Conservation (phyloP, 2,797 vertebrate species). For the Chaetophractus vellerosus region DNA sequence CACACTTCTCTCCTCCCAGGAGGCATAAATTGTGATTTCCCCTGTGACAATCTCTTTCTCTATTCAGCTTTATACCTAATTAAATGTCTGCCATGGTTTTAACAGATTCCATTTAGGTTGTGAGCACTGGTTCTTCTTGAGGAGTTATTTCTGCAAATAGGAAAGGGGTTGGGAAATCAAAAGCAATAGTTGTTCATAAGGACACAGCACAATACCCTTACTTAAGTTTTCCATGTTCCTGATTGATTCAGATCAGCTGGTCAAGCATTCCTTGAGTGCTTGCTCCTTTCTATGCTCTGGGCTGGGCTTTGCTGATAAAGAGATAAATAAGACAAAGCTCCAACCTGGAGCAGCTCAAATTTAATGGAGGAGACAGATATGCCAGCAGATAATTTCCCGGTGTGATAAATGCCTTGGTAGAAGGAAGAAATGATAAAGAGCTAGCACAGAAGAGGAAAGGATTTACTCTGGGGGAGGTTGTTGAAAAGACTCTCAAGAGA, state of each 20-base stretch:
- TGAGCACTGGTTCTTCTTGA: neutral
- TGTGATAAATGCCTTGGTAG: neutral
- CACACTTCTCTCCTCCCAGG: neutral
- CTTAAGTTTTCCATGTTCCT: neutral
- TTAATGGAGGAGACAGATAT: neutral
- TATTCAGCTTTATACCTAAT: neutral
- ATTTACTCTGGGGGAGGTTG: neutral
- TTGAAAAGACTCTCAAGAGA: neutral
- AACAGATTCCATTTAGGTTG: neutral
- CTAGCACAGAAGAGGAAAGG: neutral
- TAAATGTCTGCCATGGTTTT: neutral
- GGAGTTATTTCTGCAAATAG: constrained; percentile 31
- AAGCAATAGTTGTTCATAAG: neutral
- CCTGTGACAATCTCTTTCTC: constrained; percentile 53
- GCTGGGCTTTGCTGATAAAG: neutral
- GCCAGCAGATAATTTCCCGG: neutral
- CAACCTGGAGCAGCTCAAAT: neutral
- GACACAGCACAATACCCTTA: accelerated
- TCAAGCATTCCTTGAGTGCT: neutral
- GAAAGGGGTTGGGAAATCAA: neutral
- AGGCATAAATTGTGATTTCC: constrained; percentile 43
- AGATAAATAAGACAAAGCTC: neutral
- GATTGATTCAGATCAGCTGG: neutral
- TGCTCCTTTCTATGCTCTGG: neutral
- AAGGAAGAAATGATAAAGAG: neutral